Evolutionary conservation across 2,113 vertebrate species (phyloP).

Genomic region (Rattus rattus): DNA sequence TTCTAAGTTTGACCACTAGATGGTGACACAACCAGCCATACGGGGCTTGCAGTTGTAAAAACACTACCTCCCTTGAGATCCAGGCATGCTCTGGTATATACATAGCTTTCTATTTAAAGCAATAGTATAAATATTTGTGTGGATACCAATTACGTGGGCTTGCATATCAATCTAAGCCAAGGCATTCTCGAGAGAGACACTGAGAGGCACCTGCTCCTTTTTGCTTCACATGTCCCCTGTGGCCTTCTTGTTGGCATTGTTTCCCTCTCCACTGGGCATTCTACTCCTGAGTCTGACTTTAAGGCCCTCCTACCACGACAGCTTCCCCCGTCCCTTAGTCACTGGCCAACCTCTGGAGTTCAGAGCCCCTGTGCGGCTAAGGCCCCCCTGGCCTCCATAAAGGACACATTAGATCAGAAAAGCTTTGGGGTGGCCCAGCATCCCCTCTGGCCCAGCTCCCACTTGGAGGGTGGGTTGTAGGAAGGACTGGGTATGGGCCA

Average conservation of each 20-base stretch:
- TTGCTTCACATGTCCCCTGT: neutral
- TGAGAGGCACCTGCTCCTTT: neutral
- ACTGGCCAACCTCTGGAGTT: neutral
- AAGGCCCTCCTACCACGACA: neutral
- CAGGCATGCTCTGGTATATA: neutral
- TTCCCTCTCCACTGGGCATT: neutral
- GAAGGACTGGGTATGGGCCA: neutral
- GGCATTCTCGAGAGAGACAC: neutral
- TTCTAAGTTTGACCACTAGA: conserved; percentile 23
- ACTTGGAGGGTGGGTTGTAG: neutral
- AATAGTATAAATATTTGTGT: neutral
- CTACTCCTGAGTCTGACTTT: neutral
- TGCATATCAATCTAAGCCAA: neutral
- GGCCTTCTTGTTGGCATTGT: neutral
- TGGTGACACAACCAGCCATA: neutral
- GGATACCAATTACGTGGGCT: neutral
- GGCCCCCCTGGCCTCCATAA: neutral
- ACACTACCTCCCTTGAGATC: neutral
- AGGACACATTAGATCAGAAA: neutral
- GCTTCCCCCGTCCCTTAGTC: neutral
- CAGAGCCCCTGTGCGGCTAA: neutral
- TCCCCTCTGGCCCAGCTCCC: neutral
- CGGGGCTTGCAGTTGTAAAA: neutral
- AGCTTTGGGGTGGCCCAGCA: neutral
- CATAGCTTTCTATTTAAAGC: conserved; percentile 54